Percentiles rank a stretch among this genome's conserved stretches.
These are phyloP conservation scores for Chelonus insularis DNA, from an alignment of 1,140 invertebrate species.

Conservation along the genomic window DNA sequence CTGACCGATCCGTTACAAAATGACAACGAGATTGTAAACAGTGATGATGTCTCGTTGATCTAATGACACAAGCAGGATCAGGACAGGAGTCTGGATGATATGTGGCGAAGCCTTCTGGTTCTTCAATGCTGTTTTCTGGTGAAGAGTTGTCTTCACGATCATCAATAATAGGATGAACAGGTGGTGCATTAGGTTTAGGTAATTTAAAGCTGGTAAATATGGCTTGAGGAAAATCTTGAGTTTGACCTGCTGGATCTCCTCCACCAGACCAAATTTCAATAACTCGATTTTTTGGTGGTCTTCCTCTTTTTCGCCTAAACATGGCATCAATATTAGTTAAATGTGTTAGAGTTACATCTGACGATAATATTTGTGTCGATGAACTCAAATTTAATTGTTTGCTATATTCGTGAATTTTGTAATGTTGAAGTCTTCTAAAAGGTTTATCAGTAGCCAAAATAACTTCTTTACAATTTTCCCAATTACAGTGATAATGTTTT, in stretches of 20 bases:
- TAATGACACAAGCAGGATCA: conserved; percentile 66
- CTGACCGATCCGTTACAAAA: conserved; percentile 70
- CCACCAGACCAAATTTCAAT: conserved; percentile 87
- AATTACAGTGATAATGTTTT: conserved; percentile 86
- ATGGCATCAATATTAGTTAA: conserved; percentile 81
- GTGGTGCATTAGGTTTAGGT: conserved; percentile 66
- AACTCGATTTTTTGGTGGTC: conserved; percentile 89
- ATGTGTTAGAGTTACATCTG: conserved; percentile 67
- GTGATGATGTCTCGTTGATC: conserved; percentile 68
- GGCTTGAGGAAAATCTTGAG: conserved; percentile 78
- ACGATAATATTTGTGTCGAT: conserved; percentile 60
- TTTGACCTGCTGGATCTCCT: conserved; percentile 59
- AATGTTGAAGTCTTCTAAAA: conserved; percentile 86
- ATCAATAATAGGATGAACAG: conserved; percentile 48
- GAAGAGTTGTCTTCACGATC: conserved; percentile 58
- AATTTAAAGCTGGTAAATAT: conserved; percentile 93
- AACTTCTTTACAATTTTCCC: conserved; percentile 84
- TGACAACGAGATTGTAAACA: conserved; percentile 73
- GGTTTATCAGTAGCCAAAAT: conserved; percentile 82
- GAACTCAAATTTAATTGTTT: conserved; percentile 52
- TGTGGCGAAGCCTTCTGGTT: conserved; percentile 63
- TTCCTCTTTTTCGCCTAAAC: conserved; percentile 86
- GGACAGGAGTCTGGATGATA: conserved; percentile 67
- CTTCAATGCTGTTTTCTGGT: conserved; percentile 49
- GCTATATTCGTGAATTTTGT: conserved; percentile 79